Base-by-base conservation (phyloP, 2,113 vertebrate genomes). In the Hippocampus barbouri region DNA sequence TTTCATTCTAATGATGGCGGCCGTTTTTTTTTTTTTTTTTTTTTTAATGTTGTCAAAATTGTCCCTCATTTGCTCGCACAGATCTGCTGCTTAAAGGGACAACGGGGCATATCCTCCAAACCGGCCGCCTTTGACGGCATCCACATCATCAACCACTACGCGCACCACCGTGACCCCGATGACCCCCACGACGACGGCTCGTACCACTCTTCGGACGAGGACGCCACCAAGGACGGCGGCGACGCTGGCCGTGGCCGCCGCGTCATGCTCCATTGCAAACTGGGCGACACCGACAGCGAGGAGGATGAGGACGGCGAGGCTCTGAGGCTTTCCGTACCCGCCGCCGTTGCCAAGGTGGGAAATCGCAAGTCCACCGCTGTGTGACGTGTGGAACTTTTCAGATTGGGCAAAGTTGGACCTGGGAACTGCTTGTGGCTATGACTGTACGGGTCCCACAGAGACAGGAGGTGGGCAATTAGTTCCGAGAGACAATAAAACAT, bases 101-200 rank as follows among this genome's bases (percentile, higher is more conserved):
- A 93, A 93, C 95, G 88, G 90, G 84, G 70, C 72, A 86, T 94
- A 88, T 85, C 88, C 89, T 85, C 87, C 90, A 83, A 78, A 90
- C 94, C 91, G 80, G 84, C 91, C 89, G 85, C 89, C 87, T 98
- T 96, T 96, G 97, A 99, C 82, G 93, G 96, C 79, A 95, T 98
- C 91, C 97, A 98, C 89, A 95, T 99, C 49, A 93, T 98, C 88
- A 97, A 91, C 89, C 97, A 99, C 91, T 96, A 97, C 68, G 20
- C 38, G 2, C 34, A 16, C 9, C 34, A n/a, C 15, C 30, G 6
- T 10, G 8, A 64, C 18, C 10, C 2, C 15, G 9, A n/a, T 5
- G 62, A 64, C 40, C 89, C 88, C 73, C 93, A 89, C 75, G 92
- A 94, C 61, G 91, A 94, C 1, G 95, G 94, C 75, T 94, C 93